Conservation (phyloP, 2,797 vertebrate species). For the Anableps anableps region DNA sequence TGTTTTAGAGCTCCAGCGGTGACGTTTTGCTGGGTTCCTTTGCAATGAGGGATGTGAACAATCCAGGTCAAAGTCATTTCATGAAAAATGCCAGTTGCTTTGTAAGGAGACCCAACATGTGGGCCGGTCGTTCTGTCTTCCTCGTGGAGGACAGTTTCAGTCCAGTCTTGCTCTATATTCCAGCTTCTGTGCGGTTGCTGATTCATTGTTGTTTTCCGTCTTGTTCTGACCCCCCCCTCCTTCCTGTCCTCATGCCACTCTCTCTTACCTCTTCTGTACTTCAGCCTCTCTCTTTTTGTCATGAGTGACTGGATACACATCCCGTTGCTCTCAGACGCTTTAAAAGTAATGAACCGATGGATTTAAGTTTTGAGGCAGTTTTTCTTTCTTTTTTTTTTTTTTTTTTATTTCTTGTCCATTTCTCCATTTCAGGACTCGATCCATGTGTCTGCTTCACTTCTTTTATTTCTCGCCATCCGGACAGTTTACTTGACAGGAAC, state of each 20-base stretch:
- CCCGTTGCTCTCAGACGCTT: conserved; percentile 19
- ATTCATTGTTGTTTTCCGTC: conserved; percentile 33
- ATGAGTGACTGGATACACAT: conserved; percentile 43
- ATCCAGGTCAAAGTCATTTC: neutral
- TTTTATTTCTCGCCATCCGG: neutral
- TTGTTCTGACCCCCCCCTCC: conserved; percentile 53
- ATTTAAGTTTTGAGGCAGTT: neutral
- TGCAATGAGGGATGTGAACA: neutral
- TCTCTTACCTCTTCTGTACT: conserved; percentile 44
- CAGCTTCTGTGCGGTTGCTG: conserved; percentile 14
- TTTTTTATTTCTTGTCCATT: neutral
- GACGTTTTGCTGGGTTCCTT: neutral
- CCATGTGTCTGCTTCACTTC: neutral
- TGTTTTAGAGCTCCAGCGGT: neutral
- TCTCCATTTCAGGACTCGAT: neutral
- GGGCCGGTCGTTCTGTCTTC: neutral
- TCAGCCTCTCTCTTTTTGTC: conserved; percentile 29
- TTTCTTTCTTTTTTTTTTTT: neutral
- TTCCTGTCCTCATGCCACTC: conserved; percentile 61
- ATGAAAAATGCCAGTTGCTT: neutral
- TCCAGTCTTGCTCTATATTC: neutral
- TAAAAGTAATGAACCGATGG: neutral
- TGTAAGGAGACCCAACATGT: neutral
- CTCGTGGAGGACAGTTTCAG: neutral
- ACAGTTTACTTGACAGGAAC: neutral